phyloP scores from a whole-genome alignment of 2,888 invertebrate species.

The Chirona hameri region DNA sequence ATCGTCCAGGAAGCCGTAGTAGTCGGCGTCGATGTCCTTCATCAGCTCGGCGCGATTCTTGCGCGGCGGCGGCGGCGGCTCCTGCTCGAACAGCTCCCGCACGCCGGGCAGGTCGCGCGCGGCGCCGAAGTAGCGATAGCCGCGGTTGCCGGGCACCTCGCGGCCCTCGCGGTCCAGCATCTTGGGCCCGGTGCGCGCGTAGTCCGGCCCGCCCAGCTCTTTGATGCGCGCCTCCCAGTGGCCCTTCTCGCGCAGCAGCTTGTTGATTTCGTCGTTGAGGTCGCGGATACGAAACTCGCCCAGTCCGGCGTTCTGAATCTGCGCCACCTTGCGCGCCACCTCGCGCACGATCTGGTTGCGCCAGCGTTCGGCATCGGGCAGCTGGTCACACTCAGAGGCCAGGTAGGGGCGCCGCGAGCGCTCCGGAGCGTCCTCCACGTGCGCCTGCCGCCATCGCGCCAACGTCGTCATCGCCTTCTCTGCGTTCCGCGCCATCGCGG shows the following conservation, averaged over 20 bases:
- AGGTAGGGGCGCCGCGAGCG: conserved; percentile 81
- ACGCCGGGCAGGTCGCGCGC: conserved; percentile 98
- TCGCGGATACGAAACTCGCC: conserved; percentile 98
- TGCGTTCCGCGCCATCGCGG: conserved; percentile 83
- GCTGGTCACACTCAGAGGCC: conserved; percentile 89
- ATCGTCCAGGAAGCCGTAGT: conserved; percentile 97
- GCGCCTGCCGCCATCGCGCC: conserved; percentile 96
- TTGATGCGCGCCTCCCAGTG: conserved; percentile 98
- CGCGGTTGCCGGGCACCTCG: conserved; percentile 95
- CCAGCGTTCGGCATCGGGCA: conserved; percentile 93
- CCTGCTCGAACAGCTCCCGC: conserved; percentile 93
- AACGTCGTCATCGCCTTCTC: conserved; percentile 98
- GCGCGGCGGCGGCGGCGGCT: conserved; percentile 81
- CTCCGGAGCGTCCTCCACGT: conserved; percentile 67
- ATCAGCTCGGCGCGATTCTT: conserved; percentile 94
- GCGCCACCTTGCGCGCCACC: conserved; percentile 96
- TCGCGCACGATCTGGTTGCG: conserved; percentile 94
- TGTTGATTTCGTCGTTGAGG: conserved; percentile 98
- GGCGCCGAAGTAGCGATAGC: conserved; percentile 98
- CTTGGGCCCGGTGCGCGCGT: conserved; percentile 82
- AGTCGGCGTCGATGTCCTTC: conserved; percentile 97
- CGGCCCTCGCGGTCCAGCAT: conserved; percentile 91
- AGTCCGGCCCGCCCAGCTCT: conserved; percentile 92
- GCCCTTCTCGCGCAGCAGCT: conserved; percentile 70
- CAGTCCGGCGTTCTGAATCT: conserved; percentile 98